Evolutionary conservation across 1,140 invertebrate species (phyloP).

Genomic region (Pemphigus obesinymphae): DNA sequence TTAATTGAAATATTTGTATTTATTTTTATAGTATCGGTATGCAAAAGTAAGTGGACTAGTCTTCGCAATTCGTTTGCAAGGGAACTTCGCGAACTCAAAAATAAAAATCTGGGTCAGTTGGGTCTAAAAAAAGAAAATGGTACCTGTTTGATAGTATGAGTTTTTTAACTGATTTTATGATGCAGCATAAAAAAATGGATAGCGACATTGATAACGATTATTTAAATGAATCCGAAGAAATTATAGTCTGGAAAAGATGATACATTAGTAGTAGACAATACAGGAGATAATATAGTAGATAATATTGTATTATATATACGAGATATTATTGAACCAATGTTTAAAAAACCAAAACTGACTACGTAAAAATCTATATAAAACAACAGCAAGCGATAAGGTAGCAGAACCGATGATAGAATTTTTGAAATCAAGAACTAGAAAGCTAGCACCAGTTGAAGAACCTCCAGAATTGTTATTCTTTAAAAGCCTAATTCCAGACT

Average conservation of each 20-base stretch:
- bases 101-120: background rate
- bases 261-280: background rate
- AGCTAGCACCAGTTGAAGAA: background rate
- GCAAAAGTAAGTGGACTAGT: background rate
- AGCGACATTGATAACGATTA: background rate
- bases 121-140: background rate
- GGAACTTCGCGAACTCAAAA: background rate
- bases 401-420: background rate
- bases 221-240: too few relatives aligned
- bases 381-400: background rate
- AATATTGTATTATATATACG: too few relatives aligned
- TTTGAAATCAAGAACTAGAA: background rate
- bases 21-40: background rate
- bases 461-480: background rate
- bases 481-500: background rate
- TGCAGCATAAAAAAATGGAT: background rate
- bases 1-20: too few relatives aligned
- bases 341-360: too few relatives aligned
- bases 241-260: too few relatives aligned
- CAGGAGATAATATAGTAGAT: too few relatives aligned
- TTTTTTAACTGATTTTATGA: background rate
- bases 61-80: background rate
- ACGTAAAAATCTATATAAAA: background rate
- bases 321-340: too few relatives aligned
- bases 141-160: background rate